Conservation (phyloP, 2,888 invertebrate genomes). For the Stenodema calcarata region DNA sequence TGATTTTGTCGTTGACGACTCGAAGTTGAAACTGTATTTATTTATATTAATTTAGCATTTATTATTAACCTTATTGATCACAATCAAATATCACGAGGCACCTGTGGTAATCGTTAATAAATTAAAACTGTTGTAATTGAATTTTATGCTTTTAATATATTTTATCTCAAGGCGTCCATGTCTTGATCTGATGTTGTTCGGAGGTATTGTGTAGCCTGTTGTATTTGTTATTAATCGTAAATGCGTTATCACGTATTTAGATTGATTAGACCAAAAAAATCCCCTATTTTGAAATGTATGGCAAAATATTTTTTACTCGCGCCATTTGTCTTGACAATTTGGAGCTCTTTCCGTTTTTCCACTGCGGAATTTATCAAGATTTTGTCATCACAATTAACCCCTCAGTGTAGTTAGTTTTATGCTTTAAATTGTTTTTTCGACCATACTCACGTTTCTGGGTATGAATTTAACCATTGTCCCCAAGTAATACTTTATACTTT, state of each 20-base stretch:
- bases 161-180: not conserved
- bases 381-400: no score
- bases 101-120: constrained; percentile 24
- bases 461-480: no score
- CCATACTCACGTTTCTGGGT: not conserved
- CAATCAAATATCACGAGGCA: not conserved
- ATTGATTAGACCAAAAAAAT: no score
- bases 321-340: no score
- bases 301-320: no score
- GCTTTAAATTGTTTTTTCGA: not conserved
- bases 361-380: no score
- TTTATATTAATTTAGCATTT: not conserved
- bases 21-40: not conserved
- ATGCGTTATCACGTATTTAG: not conserved
- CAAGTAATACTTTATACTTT: no score
- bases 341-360: no score
- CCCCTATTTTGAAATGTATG: no score
- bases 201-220: not conserved
- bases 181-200: not conserved
- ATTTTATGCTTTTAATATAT: not conserved
- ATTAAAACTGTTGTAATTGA: not conserved
- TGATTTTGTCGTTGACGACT: no score
- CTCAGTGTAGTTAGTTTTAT: no score
- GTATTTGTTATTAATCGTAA: not conserved
- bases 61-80: not conserved